Conservation (phyloP, 2,888 invertebrate genomes). For the Orthosia gracilis region DNA sequence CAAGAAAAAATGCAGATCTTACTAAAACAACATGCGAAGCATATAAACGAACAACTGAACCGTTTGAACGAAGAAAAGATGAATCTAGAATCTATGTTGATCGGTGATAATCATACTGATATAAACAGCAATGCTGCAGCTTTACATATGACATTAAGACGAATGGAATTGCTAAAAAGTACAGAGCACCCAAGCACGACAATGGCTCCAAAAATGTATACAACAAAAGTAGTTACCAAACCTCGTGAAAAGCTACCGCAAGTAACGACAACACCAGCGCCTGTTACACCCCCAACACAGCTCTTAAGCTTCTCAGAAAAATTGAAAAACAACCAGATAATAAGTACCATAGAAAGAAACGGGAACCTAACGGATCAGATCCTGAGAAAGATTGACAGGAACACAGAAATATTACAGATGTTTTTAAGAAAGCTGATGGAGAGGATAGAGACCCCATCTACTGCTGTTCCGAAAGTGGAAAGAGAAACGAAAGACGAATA, state of each 20-base stretch:
- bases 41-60: constrained; percentile 77
- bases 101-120: constrained; percentile 27
- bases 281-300: constrained; percentile 14
- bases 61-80: constrained; percentile 76
- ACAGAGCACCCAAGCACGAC: constrained; percentile 63
- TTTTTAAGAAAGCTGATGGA: constrained; percentile 79
- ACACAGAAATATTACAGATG: constrained; percentile 78
- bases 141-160: constrained; percentile 21
- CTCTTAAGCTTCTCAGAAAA: constrained; percentile 30
- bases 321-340: constrained; percentile 63
- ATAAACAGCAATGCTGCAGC: constrained; percentile 58
- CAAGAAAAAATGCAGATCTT: constrained; percentile 74
- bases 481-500: not conserved
- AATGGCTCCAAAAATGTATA: constrained; percentile 42
- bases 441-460: constrained; percentile 49
- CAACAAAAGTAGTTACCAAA: constrained; percentile 27
- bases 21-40: constrained; percentile 76
- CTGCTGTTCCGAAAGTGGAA: not conserved
- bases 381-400: constrained; percentile 81
- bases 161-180: constrained; percentile 53
- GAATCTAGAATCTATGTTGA: constrained; percentile 69
- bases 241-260: constrained; percentile 13
- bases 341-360: constrained; percentile 76
- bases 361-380: constrained; percentile 80
- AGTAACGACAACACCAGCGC: constrained; percentile 22